A percentile compares a stretch with the other conserved stretches of the same genome.
Conservation (phyloP, 2,797 vertebrate genomes). For the Cichlasoma orientale region DNA sequence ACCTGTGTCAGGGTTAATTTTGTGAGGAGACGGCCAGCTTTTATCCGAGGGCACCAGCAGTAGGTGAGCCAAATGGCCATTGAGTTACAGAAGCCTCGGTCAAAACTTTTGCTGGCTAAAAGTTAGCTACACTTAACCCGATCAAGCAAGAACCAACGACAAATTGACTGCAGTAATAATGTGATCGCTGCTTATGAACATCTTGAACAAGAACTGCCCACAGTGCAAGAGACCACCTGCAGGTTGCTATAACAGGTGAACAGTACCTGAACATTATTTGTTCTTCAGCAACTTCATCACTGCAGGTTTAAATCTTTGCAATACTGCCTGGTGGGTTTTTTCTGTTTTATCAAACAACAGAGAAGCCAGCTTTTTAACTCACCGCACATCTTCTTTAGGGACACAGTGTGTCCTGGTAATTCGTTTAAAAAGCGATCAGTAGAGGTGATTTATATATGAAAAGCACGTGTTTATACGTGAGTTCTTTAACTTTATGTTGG, state of each 20-base stretch:
- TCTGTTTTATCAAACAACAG: neutral
- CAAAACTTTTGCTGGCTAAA: neutral
- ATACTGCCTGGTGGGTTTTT: neutral
- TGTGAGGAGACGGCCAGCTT: neutral
- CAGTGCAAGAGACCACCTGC: neutral
- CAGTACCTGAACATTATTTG: neutral
- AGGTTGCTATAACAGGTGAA: too few species aligned
- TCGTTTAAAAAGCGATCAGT: fast-evolving
- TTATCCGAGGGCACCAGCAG: neutral
- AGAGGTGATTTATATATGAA: too few species aligned
- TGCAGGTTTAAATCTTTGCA: too few species aligned
- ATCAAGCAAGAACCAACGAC: neutral
- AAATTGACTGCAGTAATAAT: neutral
- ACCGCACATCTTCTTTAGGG: neutral
- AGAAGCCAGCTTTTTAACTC: neutral
- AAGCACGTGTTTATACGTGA: too few species aligned
- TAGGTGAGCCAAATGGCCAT: neutral
- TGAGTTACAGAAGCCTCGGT: neutral
- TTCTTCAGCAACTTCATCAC: neutral
- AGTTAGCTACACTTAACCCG: neutral
- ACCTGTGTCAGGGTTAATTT: neutral
- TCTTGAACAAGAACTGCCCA: neutral
- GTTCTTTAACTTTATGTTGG: too few species aligned
- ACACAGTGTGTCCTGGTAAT: too few species aligned
- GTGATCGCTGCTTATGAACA: too few species aligned